Base-by-base conservation (phyloP, 2,888 invertebrate species). In the Eupithecia tripunctaria region DNA sequence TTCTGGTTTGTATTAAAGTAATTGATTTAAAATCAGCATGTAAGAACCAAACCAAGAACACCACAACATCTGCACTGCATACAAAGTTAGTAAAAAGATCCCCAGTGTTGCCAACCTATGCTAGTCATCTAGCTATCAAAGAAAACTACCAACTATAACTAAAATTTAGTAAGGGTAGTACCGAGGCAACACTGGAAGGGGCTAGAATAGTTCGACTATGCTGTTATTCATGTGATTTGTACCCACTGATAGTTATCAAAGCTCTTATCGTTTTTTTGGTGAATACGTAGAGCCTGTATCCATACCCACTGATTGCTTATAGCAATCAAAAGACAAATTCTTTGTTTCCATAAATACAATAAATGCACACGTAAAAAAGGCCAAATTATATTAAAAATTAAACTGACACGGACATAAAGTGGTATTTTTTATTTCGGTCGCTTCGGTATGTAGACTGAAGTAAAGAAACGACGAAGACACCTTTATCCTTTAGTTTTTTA, bases 161-260 rank as follows among this genome's bases (percentile, higher is more conserved):
- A 72, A 68, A 10, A 59, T 56, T 59, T 59, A 59, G 27, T 27
- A 27, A 59, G 56, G 56, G 25, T 25, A 56, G 25, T 56, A 56
- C 78, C 79, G 83, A 79, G 86, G 91, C 91, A 90, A 91, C 90
- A 89, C 90, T 84, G 87, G 82, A 84, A 86, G 85, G 81, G 78
- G 80, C 89, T 91, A 90, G 81, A 77, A 78, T 81, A 76, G 67
- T 78, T 84, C 81, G 82, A 86, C 87, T 87, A 88, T 84, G 81
- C 85, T 81, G 6, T 56, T 56, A 6, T 59, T 27, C 59, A 15
- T 59, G 2, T 21, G 1, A 27, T 27, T 59, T 18, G 15, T 27
- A 59, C 27, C 25, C 27, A 6, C 15, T 27, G 27, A 12, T 41
- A 64, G 36, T 1, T 36, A n/a, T 38, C 25, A 64, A 47, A 47